phyloP scores from a whole-genome alignment of 2,113 vertebrate species.

The Neotragus pygmaeus region DNA sequence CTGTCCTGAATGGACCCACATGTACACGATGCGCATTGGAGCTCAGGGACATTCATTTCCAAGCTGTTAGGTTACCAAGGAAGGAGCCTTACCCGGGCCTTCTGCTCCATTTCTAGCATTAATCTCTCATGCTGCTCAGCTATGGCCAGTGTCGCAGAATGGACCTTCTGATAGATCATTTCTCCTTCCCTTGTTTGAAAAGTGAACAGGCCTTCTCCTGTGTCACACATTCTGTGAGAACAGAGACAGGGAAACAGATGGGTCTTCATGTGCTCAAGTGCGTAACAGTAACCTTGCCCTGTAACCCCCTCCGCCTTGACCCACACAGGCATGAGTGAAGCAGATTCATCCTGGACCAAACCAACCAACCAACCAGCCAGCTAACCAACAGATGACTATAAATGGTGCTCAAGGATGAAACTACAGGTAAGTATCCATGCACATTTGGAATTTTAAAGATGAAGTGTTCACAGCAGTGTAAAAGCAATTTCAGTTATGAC shows the following conservation, averaged over 20 bases:
- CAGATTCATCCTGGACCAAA: not conserved
- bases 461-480: not conserved
- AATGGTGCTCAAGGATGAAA: not conserved
- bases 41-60: not conserved
- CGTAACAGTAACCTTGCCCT: not conserved
- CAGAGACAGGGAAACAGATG: conserved; percentile 18
- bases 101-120: conserved; percentile 99
- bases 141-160: conserved; percentile 97
- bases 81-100: conserved; percentile 89
- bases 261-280: conserved; percentile 34
- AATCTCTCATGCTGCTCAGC: conserved; percentile 98
- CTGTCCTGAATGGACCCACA: not conserved
- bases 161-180: conserved; percentile 99
- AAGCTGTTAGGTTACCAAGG: conserved; percentile 15
- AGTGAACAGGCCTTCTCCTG: conserved; percentile 98
- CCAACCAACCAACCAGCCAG: not conserved
- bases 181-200: conserved; percentile 99
- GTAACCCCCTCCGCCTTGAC: not conserved
- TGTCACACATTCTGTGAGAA: conserved; percentile 96
- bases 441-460: not conserved
- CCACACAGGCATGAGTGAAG: not conserved
- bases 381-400: not conserved
- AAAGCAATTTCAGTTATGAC: not conserved
- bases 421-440: not conserved
- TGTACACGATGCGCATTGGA: rapidly evolving